A percentile compares a stretch with the other conserved stretches of the same genome.
Evolutionary conservation across 2,888 invertebrate genomes (phyloP).

Genomic region (Eueremaeus valkanovi): DNA sequence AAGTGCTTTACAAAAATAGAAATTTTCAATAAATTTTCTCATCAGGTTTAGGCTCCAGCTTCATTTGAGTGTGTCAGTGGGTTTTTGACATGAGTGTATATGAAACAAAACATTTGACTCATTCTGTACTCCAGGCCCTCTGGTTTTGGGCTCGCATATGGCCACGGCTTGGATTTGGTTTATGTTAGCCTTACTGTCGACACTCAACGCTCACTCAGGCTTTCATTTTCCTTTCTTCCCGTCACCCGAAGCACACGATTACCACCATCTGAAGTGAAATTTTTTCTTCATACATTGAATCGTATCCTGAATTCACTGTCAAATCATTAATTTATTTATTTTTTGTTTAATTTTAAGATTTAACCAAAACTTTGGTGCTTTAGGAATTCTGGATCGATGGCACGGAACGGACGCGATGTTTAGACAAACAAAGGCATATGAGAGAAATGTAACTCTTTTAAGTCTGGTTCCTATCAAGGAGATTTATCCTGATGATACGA

Average conservation of each 20-base stretch:
- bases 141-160: constrained; percentile 51
- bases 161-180: constrained; percentile 66
- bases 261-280: constrained; percentile 70
- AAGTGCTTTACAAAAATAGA: too few relatives aligned
- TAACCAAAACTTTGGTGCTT: constrained; percentile 75
- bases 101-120: too few relatives aligned
- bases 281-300: background rate
- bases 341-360: constrained; percentile 64
- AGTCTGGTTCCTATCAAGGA: constrained; percentile 52
- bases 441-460: constrained; percentile 60
- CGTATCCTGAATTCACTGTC: background rate
- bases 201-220: constrained; percentile 75
- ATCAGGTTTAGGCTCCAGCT: too few relatives aligned
- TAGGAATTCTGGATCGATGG: constrained; percentile 73
- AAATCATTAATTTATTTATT: too few relatives aligned
- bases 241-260: constrained; percentile 80
- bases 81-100: too few relatives aligned
- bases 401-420: constrained; percentile 77
- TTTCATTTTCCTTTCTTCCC: constrained; percentile 81
- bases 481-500: background rate
- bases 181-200: constrained; percentile 68
- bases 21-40: too few relatives aligned
- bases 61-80: too few relatives aligned
- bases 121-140: constrained; percentile 54
- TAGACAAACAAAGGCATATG: constrained; percentile 65